These are phyloP conservation scores for Tinea semifulvella DNA, from an alignment of 2,888 invertebrate species.

Conservation along the genomic window DNA sequence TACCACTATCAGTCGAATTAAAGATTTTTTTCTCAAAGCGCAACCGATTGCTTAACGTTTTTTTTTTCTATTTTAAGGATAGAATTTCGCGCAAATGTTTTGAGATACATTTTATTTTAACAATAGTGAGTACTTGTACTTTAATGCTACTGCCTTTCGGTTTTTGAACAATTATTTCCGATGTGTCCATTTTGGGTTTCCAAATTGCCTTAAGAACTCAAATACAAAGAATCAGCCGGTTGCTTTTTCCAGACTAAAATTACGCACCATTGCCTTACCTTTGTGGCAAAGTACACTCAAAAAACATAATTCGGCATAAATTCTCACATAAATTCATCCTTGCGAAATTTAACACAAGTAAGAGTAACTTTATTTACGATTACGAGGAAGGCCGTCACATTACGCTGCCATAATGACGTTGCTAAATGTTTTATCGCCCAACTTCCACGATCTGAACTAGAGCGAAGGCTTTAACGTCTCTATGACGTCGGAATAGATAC, in stretches of 20 bases:
- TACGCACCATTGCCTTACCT: no score
- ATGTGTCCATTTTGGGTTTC: background rate
- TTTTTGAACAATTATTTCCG: background rate
- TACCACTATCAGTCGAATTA: no score
- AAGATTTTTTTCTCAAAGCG: no score
- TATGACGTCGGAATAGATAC: background rate
- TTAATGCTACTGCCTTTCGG: no score
- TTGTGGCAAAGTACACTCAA: slow-evolving; percentile 4
- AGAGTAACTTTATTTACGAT: slow-evolving; percentile 12
- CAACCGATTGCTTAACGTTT: no score
- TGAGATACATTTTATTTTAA: no score
- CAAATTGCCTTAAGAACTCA: background rate
- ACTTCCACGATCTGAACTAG: slow-evolving; percentile 8
- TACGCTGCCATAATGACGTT: slow-evolving; percentile 12
- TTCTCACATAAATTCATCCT: slow-evolving; percentile 9
- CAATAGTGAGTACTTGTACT: no score
- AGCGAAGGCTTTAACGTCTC: background rate
- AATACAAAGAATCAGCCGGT: no score
- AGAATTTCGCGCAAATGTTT: no score
- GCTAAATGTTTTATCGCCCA: slow-evolving; percentile 13
- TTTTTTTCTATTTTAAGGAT: no score
- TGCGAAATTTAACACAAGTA: slow-evolving; percentile 8
- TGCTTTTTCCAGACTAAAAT: no score
- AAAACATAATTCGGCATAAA: slow-evolving; percentile 8
- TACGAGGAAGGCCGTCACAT: slow-evolving; percentile 13